Conservation (phyloP, 2,113 vertebrate genomes). For the Petroica traversi region DNA sequence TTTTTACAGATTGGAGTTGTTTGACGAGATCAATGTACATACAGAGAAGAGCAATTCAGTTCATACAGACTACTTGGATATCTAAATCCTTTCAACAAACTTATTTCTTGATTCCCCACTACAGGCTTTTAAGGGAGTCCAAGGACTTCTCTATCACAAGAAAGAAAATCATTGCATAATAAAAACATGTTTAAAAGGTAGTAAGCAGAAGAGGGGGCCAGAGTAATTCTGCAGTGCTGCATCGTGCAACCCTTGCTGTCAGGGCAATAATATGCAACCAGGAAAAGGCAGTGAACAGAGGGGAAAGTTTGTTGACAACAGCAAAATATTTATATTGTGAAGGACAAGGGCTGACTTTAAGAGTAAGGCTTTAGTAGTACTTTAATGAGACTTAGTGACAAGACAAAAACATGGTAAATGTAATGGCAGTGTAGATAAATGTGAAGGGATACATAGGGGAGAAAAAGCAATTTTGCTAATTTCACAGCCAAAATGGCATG, state of each 20-base stretch:
- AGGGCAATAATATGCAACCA: background rate
- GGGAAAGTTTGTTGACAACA: background rate
- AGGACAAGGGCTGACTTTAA: background rate
- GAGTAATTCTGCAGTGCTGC: background rate
- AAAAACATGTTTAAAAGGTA: background rate
- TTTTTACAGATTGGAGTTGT: background rate
- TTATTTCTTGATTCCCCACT: background rate
- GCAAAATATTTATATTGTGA: background rate
- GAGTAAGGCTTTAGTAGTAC: background rate
- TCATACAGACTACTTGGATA: background rate
- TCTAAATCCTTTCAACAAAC: background rate
- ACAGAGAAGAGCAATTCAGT: background rate
- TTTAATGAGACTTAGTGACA: background rate
- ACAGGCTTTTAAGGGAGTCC: background rate
- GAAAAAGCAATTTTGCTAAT: background rate
- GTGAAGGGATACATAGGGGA: background rate
- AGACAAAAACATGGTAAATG: background rate
- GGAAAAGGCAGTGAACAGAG: background rate
- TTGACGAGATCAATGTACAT: background rate
- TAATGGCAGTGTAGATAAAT: background rate
- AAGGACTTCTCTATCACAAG: background rate
- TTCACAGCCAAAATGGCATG: background rate
- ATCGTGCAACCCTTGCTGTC: background rate
- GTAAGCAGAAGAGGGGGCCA: background rate
- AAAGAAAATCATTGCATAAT: background rate